Evolutionary conservation across 2,888 invertebrate species (phyloP).

Genomic region (Lepidochitona cinerea): DNA sequence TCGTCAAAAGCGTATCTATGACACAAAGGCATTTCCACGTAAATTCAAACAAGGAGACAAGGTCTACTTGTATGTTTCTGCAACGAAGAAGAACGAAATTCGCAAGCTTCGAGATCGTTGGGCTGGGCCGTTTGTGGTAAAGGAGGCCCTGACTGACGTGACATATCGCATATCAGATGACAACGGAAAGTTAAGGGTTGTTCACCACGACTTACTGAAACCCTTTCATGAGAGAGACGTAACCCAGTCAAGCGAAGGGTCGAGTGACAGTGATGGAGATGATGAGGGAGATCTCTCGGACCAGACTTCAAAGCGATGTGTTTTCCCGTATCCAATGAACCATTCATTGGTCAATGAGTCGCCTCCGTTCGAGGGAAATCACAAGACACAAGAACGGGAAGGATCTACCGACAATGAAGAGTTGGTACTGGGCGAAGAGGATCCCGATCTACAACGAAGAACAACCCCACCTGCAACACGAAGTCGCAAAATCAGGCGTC

Average conservation of each 20-base stretch:
- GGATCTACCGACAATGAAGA: too few species aligned
- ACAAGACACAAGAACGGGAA: too few species aligned
- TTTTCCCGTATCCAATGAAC: too few species aligned
- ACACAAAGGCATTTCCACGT: not conserved
- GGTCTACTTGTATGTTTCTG: conserved; percentile 6
- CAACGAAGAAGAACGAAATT: not conserved
- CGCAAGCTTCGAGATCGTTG: conserved; percentile 13
- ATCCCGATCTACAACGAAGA: too few species aligned
- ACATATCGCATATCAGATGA: not conserved
- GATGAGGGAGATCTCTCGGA: too few species aligned
- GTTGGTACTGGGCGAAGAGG: too few species aligned
- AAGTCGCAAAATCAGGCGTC: too few species aligned
- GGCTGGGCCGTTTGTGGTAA: conserved; percentile 4
- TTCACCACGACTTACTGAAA: not conserved
- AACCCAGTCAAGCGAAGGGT: not conserved
- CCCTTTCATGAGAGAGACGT: not conserved
- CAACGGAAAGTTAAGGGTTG: not conserved
- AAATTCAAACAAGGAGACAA: not conserved
- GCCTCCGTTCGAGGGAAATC: too few species aligned
- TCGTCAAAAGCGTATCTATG: not conserved
- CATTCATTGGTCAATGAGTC: too few species aligned
- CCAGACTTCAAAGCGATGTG: too few species aligned
- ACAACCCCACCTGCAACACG: too few species aligned
- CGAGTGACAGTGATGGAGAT: not conserved
- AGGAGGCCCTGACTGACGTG: not conserved